Percentiles rank a stretch among this genome's conserved stretches.
phyloP scores from a whole-genome alignment of 2,797 vertebrate species.

The Craterocephalus amniculus region DNA sequence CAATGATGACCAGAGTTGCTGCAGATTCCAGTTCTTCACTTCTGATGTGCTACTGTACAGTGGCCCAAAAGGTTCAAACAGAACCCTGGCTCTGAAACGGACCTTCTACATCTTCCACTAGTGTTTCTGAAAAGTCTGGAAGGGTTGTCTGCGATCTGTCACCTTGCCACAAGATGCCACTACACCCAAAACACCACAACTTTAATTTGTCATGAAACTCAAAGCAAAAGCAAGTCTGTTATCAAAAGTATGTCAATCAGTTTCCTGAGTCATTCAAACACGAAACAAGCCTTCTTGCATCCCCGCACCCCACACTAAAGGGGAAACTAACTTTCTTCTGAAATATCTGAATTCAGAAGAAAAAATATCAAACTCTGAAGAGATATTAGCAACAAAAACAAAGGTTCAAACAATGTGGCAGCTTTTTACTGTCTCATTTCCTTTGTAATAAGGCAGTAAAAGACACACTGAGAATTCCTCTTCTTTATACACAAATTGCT shows the following conservation, averaged over 20 bases:
- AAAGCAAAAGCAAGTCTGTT: constrained; percentile 27
- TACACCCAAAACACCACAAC: background rate
- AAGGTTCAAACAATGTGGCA: constrained; percentile 28
- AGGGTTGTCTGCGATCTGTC: background rate
- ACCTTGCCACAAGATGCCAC: constrained; percentile 8
- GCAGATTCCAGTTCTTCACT: background rate
- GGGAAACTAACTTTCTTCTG: constrained; percentile 6
- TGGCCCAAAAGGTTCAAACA: background rate
- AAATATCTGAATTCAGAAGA: constrained; percentile 38
- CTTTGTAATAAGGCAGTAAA: constrained; percentile 34
- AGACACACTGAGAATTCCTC: constrained; percentile 33
- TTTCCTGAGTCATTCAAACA: constrained; percentile 61
- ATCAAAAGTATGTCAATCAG: constrained; percentile 25
- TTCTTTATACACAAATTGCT: constrained; percentile 27
- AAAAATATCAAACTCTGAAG: constrained; percentile 25
- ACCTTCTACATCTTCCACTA: background rate
- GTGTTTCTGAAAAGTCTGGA: background rate
- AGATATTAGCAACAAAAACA: constrained; percentile 53
- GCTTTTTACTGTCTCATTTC: constrained; percentile 11
- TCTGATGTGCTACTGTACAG: background rate
- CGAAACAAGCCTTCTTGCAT: constrained; percentile 26
- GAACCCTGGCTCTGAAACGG: background rate
- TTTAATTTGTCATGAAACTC: constrained; percentile 18
- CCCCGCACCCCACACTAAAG: background rate
- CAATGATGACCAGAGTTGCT: background rate